Conservation (phyloP, 2,888 invertebrate genomes). For the Tinea trinotella region DNA sequence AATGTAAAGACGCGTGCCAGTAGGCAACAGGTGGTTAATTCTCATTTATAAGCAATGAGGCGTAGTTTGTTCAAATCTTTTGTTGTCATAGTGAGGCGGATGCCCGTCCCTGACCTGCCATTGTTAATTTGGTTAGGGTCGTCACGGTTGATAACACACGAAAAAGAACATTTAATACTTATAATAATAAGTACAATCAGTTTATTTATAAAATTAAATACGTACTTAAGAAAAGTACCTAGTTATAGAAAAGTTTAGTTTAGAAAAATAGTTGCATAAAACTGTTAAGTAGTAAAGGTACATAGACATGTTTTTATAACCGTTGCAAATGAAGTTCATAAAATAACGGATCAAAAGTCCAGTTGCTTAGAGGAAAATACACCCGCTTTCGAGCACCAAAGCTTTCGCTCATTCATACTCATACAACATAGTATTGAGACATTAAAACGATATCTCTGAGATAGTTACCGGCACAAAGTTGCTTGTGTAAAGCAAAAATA, state of each 20-base stretch:
- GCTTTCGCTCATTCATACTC: slow-evolving; percentile 47
- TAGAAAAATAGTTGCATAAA: too few relatives aligned
- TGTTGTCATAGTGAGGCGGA: slow-evolving; percentile 9
- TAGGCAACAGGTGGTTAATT: slow-evolving; percentile 6
- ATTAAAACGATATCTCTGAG: slow-evolving; percentile 20
- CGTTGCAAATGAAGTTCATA: too few relatives aligned
- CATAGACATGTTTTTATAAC: neutral
- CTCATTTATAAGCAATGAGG: slow-evolving; percentile 9
- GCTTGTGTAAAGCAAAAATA: slow-evolving; percentile 11
- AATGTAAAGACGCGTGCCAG: neutral
- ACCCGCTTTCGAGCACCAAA: slow-evolving; percentile 33
- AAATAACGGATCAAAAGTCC: slow-evolving; percentile 3
- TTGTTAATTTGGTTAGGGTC: slow-evolving; percentile 7
- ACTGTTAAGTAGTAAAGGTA: neutral
- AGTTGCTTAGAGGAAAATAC: slow-evolving; percentile 22
- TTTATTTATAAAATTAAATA: too few relatives aligned
- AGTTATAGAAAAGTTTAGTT: too few relatives aligned
- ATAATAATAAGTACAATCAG: too few relatives aligned
- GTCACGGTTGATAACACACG: neutral
- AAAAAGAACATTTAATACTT: neutral
- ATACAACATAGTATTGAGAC: slow-evolving; percentile 32
- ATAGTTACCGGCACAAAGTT: slow-evolving; percentile 9
- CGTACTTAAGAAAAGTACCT: too few relatives aligned
- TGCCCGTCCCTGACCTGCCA: slow-evolving; percentile 8
- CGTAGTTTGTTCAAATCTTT: neutral